Conservation (phyloP, 2,797 vertebrate species). For the Chromobotia macracanthus region DNA sequence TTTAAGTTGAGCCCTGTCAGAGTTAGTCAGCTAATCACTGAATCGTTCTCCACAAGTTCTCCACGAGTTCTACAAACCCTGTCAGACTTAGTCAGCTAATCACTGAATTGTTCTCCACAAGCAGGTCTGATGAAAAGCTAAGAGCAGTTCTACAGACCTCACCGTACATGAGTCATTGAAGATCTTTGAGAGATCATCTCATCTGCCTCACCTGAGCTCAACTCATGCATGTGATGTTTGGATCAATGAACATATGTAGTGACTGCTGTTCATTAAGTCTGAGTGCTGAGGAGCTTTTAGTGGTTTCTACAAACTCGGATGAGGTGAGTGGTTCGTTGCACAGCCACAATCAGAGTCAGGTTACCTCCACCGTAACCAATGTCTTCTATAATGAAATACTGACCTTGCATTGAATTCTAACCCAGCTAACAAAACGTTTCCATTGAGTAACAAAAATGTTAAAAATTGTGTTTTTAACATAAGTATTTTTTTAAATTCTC, state of each 20-base stretch:
- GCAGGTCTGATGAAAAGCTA: not conserved
- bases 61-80: too few relatives aligned
- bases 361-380: not conserved
- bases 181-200: not conserved
- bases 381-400: slow-evolving; percentile 29
- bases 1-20: not conserved
- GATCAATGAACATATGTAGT: slow-evolving; percentile 37
- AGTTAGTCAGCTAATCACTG: not conserved
- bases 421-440: slow-evolving; percentile 4
- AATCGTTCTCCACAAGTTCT: slow-evolving; percentile 9
- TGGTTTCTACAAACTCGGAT: slow-evolving; percentile 37
- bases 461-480: too few relatives aligned
- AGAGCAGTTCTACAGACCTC: not conserved
- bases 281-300: slow-evolving; percentile 27
- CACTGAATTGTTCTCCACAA: slow-evolving; percentile 16
- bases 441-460: too few relatives aligned
- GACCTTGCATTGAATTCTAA: not conserved
- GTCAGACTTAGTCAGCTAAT: not conserved
- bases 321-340: slow-evolving; percentile 26
- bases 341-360: not conserved
- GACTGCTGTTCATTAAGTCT: slow-evolving; percentile 39
- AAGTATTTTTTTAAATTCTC: too few relatives aligned
- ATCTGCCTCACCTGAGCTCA: slow-evolving; percentile 32
- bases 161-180: slow-evolving; percentile 8
- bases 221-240: slow-evolving; percentile 38